Evolutionary conservation across 2,113 vertebrate species (phyloP), one percentile per base, ranked within the genome.

Genomic region (Podocnemis expansa): DNA sequence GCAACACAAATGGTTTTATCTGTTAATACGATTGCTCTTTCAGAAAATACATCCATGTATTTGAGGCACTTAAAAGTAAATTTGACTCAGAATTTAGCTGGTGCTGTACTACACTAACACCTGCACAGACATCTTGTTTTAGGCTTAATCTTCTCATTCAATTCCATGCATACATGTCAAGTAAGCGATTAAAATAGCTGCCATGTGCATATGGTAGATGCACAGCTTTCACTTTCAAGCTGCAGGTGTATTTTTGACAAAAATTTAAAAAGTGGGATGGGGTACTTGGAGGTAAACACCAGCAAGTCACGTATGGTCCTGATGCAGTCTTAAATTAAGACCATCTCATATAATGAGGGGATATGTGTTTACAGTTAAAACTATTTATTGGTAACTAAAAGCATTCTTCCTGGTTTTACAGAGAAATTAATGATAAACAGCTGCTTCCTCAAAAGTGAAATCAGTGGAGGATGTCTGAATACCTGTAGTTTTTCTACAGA

Each of bases 121-220:
- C 58, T 85, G 16, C 25, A n/a, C 47, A 75, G 51, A 58, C 49
- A 76, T 86, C 56, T 94, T 67, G 93, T 79, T 89, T 93, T 87
- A 84, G 81, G 80, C 87, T 86, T 80, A 82, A 91, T 80, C 82
- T 43, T 80, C 41, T 4, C 58, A 86, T 34, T 10, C 52, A 31
- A 87, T 92, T 78, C 79, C 85, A 96, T 55, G 14, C 38, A 83
- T 94, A 90, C 91, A 51, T 93, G 58, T 85, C 78, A 91, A 89
- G 78, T 87, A 91, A 93, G 45, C 82, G 5, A 91, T 92, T 82
- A 91, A 95, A 95, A 89, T 55, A 82, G 51, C n/a, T 84, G 82
- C 67, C 84, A 93, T 54, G 21, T 94, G 27, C 55, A 89, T 91
- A 90, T 87, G 85, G 52, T 88, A 86, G 43, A 88, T 84, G 27